Conservation (phyloP, 2,113 vertebrate species). For the Sminthopsis crassicaudata region DNA sequence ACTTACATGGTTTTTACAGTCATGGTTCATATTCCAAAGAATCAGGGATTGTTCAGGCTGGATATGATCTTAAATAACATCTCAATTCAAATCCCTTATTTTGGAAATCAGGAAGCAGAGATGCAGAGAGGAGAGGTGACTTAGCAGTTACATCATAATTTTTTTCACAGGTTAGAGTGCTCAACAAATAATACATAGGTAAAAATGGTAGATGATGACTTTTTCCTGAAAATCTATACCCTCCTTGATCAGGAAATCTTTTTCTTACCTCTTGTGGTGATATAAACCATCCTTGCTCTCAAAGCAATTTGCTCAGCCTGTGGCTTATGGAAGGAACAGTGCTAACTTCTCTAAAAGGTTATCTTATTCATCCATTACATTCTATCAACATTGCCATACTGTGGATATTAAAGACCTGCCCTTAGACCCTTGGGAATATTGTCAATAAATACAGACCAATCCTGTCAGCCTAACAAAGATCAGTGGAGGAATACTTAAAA, state of each 20-base stretch:
- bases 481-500: slow-evolving; percentile 59
- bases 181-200: slow-evolving; percentile 20
- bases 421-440: background rate
- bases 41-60: background rate
- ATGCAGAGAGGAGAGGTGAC: background rate
- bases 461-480: slow-evolving; percentile 36
- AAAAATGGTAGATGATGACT: background rate
- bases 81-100: background rate
- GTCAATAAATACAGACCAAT: slow-evolving; percentile 13
- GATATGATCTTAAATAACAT: background rate
- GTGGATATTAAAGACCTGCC: background rate
- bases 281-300: slow-evolving; percentile 38
- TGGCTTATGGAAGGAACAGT: slow-evolving; percentile 10
- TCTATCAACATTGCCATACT: background rate
- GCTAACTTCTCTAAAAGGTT: slow-evolving; percentile 5
- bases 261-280: background rate
- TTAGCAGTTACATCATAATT: slow-evolving; percentile 21
- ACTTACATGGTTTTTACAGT: background rate
- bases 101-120: background rate
- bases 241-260: background rate
- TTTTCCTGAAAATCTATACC: background rate
- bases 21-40: background rate
- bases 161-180: slow-evolving; percentile 5
- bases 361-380: slow-evolving; percentile 35
- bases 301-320: background rate